Evolutionary conservation across 2,888 invertebrate species (phyloP).

Genomic region (Germaria angustata): DNA sequence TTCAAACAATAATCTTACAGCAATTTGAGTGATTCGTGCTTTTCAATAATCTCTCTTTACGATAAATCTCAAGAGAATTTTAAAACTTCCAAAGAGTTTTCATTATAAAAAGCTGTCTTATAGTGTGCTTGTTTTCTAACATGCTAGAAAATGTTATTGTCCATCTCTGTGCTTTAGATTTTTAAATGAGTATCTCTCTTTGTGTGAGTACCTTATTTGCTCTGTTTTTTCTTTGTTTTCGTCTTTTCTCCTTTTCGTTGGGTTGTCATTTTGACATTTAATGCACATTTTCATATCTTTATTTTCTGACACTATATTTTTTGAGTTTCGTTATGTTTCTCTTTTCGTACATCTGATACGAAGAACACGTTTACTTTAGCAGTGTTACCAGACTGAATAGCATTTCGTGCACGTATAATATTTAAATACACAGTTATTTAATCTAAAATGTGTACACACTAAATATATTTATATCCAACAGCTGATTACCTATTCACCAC

Average conservation of each 20-base stretch:
- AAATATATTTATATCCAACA: no score
- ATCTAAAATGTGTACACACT: no score
- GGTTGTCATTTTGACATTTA: constrained; percentile 59
- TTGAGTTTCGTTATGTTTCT: neutral
- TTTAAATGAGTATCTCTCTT: neutral
- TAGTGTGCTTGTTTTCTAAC: no score
- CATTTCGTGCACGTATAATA: no score
- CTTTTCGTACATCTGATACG: neutral
- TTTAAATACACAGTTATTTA: no score
- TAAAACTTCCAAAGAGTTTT: neutral
- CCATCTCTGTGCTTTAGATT: constrained; percentile 1
- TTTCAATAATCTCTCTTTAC: neutral
- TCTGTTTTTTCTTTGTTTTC: constrained; percentile 4
- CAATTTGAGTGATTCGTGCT: constrained; percentile 30
- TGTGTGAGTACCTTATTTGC: neutral
- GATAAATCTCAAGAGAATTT: constrained; percentile 35
- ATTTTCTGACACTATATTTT: constrained; percentile 5
- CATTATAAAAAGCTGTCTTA: no score
- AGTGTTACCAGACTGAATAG: constrained; percentile 33
- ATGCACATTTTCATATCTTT: constrained; percentile 17
- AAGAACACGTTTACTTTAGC: constrained; percentile 8
- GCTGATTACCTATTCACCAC: no score
- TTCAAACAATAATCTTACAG: neutral
- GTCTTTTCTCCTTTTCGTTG: constrained; percentile 3
- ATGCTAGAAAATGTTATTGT: constrained; percentile 40